A percentile compares a stretch with the other conserved stretches of the same genome.
These are phyloP conservation scores for Mixornis gularis DNA, from an alignment of 2,113 vertebrate genomes.

Conservation along the genomic window DNA sequence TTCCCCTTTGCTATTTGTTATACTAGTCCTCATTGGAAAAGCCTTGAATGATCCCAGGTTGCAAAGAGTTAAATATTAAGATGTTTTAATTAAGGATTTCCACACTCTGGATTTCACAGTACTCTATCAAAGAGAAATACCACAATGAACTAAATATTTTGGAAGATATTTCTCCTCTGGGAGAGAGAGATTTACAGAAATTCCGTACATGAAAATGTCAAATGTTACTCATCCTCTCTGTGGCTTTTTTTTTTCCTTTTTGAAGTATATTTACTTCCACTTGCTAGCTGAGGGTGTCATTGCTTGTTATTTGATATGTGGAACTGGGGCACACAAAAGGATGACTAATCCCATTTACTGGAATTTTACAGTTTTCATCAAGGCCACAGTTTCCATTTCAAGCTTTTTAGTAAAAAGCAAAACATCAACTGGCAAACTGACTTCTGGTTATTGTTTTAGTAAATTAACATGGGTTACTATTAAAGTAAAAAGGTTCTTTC, in stretches of 20 bases:
- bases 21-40: not conserved
- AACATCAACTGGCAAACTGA: conserved; percentile 39
- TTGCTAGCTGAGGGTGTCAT: conserved; percentile 67
- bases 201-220: conserved; percentile 72
- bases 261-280: conserved; percentile 67
- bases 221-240: conserved; percentile 66
- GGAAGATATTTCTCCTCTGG: conserved; percentile 60
- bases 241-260: conserved; percentile 27
- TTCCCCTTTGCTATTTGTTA: not conserved
- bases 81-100: conserved; percentile 34
- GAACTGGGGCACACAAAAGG: conserved; percentile 58
- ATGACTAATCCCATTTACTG: conserved; percentile 78
- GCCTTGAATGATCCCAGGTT: not conserved
- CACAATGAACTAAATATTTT: conserved; percentile 58
- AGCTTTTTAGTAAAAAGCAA: conserved; percentile 63
- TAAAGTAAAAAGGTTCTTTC: not conserved
- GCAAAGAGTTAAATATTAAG: conserved; percentile 48
- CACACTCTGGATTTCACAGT: not conserved
- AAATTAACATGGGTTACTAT: conserved; percentile 22
- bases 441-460: conserved; percentile 28
- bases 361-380: conserved; percentile 73
- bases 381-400: conserved; percentile 69
- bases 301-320: conserved; percentile 70
- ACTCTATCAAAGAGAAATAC: conserved; percentile 60
- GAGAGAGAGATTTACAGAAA: conserved; percentile 60